phyloP scores from a whole-genome alignment of 2,113 vertebrate species.

The Burhinus bistriatus region DNA sequence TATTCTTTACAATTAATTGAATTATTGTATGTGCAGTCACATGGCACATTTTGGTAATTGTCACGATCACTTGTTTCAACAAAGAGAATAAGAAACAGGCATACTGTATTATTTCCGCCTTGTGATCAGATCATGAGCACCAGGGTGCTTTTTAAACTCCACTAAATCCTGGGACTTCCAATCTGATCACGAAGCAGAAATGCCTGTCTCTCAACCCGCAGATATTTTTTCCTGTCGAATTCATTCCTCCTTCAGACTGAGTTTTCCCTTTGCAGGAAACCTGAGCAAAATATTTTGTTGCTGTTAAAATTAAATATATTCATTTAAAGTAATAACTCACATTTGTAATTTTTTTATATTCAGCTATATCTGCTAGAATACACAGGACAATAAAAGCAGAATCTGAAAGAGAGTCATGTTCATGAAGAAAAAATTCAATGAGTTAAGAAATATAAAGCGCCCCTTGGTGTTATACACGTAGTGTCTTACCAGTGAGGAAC shows the following conservation, averaged over 20 bases:
- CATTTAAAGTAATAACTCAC: neutral
- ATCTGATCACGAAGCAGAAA: neutral
- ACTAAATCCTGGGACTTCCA: neutral
- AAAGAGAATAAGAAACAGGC: neutral
- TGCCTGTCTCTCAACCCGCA: neutral
- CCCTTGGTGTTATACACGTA: neutral
- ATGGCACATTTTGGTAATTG: neutral
- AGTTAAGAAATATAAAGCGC: neutral
- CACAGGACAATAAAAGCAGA: neutral
- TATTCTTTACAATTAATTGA: neutral
- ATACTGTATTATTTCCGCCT: neutral
- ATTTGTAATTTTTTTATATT: neutral
- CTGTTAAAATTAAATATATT: neutral
- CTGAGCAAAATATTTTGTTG: neutral
- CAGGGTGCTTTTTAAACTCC: neutral
- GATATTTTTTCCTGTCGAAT: neutral
- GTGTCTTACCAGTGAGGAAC: neutral
- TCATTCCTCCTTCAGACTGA: neutral
- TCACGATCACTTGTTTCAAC: neutral
- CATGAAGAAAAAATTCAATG: neutral
- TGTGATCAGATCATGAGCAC: neutral
- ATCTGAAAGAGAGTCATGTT: neutral
- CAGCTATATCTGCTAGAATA: neutral
- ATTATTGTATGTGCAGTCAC: neutral
- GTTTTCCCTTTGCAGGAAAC: neutral